phyloP scores from a whole-genome alignment of 2,888 invertebrate genomes.

The Carabus problematicus region DNA sequence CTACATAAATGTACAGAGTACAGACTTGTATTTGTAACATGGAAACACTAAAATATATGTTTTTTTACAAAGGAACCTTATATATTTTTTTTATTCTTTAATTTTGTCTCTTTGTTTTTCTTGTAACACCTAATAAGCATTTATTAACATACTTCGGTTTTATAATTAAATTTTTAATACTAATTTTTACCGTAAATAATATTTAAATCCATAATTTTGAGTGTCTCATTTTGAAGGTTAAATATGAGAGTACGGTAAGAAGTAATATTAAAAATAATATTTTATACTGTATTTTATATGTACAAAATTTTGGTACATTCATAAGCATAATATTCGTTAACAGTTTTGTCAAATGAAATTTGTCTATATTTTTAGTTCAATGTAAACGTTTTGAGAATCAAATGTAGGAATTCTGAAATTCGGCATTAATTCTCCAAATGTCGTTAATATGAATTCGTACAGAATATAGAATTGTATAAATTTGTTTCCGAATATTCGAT shows the following conservation, averaged over 20 bases:
- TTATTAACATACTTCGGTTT: too few species aligned
- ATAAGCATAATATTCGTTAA: constrained; percentile 4
- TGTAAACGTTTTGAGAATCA: too few species aligned
- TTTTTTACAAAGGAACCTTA: constrained; percentile 6
- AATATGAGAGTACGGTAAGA: too few species aligned
- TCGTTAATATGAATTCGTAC: too few species aligned
- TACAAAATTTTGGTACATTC: constrained; percentile 21
- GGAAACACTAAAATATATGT: neutral
- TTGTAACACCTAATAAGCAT: constrained; percentile 2
- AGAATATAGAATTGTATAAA: neutral
- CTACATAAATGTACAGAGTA: neutral
- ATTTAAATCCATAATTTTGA: too few species aligned
- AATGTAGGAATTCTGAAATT: too few species aligned
- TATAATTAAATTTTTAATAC: too few species aligned
- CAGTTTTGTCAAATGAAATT: neutral
- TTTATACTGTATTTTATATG: neutral
- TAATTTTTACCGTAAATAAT: too few species aligned
- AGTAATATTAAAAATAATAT: neutral
- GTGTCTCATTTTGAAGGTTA: too few species aligned
- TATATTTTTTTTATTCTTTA: neutral
- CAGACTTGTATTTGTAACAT: neutral
- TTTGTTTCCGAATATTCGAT: neutral
- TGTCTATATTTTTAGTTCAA: too few species aligned
- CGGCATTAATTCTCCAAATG: too few species aligned
- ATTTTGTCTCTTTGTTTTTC: neutral